These are phyloP conservation scores for Camelus bactrianus DNA, from an alignment of 2,113 vertebrate genomes.

Conservation along the genomic window DNA sequence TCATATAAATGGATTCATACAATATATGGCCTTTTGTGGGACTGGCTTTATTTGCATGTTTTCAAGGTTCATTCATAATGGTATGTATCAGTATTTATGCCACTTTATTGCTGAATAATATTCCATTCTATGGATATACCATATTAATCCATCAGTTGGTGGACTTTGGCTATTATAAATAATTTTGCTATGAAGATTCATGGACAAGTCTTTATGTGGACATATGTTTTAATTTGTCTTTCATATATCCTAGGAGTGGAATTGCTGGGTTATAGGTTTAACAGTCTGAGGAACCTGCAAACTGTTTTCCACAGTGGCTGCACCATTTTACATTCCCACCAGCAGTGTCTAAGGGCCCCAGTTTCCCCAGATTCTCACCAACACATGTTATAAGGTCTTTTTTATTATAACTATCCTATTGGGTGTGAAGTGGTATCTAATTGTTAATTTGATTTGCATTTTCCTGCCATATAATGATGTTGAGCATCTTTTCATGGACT, in stretches of 20 bases:
- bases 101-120: background rate
- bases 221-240: background rate
- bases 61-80: background rate
- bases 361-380: background rate
- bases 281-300: background rate
- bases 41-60: background rate
- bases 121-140: background rate
- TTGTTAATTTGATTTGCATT: background rate
- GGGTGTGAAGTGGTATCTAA: background rate
- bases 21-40: background rate
- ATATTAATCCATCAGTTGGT: background rate
- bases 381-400: background rate
- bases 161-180: background rate
- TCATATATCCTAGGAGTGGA: background rate
- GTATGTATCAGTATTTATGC: background rate
- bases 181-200: background rate
- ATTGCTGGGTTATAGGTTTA: background rate
- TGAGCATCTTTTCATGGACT: background rate
- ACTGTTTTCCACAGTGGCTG: background rate
- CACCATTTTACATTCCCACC: background rate
- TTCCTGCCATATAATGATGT: too few relatives aligned
- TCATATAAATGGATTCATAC: background rate
- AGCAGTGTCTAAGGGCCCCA: background rate
- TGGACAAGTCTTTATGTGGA: background rate
- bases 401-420: background rate